Base-by-base conservation (phyloP, 2,888 invertebrate species). In the Mesopsocus fuscifrons region DNA sequence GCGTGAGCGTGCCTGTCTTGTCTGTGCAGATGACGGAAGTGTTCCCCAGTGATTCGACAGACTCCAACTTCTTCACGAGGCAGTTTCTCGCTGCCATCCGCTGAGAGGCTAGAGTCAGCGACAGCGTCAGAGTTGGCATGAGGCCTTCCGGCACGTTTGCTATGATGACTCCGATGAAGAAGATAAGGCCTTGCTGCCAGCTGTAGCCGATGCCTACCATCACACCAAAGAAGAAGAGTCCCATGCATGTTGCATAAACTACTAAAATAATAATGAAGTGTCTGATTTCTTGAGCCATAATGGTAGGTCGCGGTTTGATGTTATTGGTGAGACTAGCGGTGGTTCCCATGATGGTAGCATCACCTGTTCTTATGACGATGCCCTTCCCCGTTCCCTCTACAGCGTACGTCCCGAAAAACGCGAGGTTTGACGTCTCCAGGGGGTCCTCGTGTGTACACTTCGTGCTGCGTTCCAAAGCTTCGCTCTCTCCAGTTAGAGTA, bases 11-110 rank as follows among this genome's bases (percentile, higher is more conserved):
- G 50, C 97, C 97, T 51, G 97, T 97, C 68, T 97, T 97, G 66
- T 97, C 97, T n/a, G 97, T 97, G 70, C 98, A 98, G 66, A 98
- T 98, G 52, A 95, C 97, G 47, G 94, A 94, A 11, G 97, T 98
- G 34, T 95, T 97, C 44, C 98, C 97, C 44, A 98, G 72, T 34
- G 97, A 97, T 67, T 98, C 97, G 21, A 98, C 97, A 55, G 97
- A 97, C 69, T 98, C 95, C 66, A 98, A 71, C 66, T 98, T 97
- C 77, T 98, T 98, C 3, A 98, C 97, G 58, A 98, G 69, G 61
- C 95, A 95, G 66, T 95, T 95, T 73, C 95, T 95, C 51, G 87
- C 88, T 52, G 98, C 97, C 97, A 97, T 98, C 59, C 97, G 78
- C 64, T 97, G 97, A 58, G 97, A 97, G 52, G 97, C 97, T 52